Evolutionary conservation across 2,113 vertebrate genomes (phyloP), one percentile per base, ranked within the genome.

Genomic region (Cettia cetti): DNA sequence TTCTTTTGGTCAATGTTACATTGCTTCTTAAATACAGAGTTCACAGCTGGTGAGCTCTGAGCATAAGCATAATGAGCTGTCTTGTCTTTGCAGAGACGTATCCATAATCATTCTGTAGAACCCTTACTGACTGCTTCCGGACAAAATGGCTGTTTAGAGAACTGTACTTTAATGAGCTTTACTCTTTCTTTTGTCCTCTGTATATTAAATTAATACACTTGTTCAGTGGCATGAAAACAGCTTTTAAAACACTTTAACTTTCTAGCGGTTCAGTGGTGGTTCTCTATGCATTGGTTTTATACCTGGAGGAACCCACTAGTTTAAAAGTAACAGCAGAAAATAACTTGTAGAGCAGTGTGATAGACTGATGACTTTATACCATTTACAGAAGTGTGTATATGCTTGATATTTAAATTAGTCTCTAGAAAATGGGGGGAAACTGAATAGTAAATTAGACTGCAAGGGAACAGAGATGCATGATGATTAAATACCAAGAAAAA

Each of bases 231-330:
- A 93, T 49, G 37, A 81, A 93, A 84, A 61, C 10, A 69, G 30
- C 42, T 77, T 68, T 94, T 49, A 50, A 88, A 92, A 68, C 3
- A 11, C 33, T 78, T 70, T 13, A 50, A 30, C 10, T 68, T 79
- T 53, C 27, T 53, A 37, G 28, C 0, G 0, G 17, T 59, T 89
- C 47, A 60, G 20, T 1, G 1, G 11, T 74, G 31, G 53, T 92
- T 76, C 15, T 60, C n/a, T 86, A 28, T 4, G 6, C 22, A 11
- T 14, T 45, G 8, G 5, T 52, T 91, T 93, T 80, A 49, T 17
- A 64, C 6, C 39, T 77, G 40, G 27, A 65, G 45, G 26, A 90
- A 44, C 5, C 4, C 13, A 85, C 16, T 31, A 61, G 17, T 9
- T 76, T 76, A 80, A 87, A 35, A 91, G 68, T 16, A 86, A 91